Base-by-base conservation (phyloP, 2,888 invertebrate genomes). In the Andricus curvator region DNA sequence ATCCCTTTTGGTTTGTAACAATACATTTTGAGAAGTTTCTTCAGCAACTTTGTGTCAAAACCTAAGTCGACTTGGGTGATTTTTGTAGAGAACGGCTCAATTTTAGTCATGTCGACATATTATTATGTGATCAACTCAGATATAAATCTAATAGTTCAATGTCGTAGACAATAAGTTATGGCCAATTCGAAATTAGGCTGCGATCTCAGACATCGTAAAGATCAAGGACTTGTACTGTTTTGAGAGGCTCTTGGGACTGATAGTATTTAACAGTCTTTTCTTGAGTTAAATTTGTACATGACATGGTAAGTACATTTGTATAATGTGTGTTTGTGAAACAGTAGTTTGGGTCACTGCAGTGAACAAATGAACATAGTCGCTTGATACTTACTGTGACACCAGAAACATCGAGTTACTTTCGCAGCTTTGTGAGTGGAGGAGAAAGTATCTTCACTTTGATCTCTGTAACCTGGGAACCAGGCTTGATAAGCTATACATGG, bases 371-470 rank as follows among this genome's bases (percentile, higher is more conserved):
- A 74, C n/a, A 56, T n/a, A 56, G 56, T 74, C n/a, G 33, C 51
- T 17, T 74, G 51, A 33, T 74, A 5, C 51, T 33, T 74, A 5
- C n/a, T 33, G 20, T 74, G 33, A 74, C 74, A 56, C n/a, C 5
- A 56, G 33, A 56, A 56, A 56, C 51, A 70, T 51, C 48, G 25
- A 25, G 48, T 20, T 74, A 29, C 51, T 56, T 74, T 74, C n/a
- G 33, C 51, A 74, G 51, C 20, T n/a, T 13, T 15, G 62, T 13
- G 62, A 51, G 25, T 44, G 22, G 51, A 74, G 74, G 74, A 56
- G 74, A 74, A 74, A 74, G 74, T 74, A 74, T 74, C 51, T 51
- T 74, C 74, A 56, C 74, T 37, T n/a, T 70, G 48, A 70, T 70
- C 70, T 70, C 51, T 51, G 25, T 48, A 70, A 70, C 70, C 70